A percentile compares a stretch with the other conserved stretches of the same genome.
These are phyloP conservation scores for Euphonia xanthogaster DNA, from an alignment of 2,797 vertebrate species.

Conservation along the genomic window DNA sequence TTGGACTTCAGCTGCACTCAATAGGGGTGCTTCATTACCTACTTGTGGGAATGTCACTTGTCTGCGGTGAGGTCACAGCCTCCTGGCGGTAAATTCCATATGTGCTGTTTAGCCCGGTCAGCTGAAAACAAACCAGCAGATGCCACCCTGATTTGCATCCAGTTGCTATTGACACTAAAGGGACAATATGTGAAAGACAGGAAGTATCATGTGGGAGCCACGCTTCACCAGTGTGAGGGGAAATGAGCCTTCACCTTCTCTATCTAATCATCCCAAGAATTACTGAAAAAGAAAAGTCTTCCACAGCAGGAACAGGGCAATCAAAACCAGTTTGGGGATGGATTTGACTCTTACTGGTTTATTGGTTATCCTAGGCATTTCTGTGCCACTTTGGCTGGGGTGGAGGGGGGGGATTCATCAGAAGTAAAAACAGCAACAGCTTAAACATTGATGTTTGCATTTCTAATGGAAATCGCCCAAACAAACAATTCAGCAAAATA, in stretches of 20 bases:
- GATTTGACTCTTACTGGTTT: not conserved
- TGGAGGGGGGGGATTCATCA: not conserved
- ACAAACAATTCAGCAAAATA: not conserved
- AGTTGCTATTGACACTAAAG: slow-evolving; percentile 22
- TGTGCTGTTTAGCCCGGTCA: slow-evolving; percentile 32
- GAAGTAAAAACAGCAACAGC: not conserved
- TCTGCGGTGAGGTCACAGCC: slow-evolving; percentile 51
- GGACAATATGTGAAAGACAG: slow-evolving; percentile 28
- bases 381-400: not conserved
- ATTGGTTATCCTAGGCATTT: not conserved
- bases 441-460: not conserved
- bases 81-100: slow-evolving; percentile 25
- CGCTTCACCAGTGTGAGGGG: not conserved
- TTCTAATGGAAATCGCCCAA: not conserved
- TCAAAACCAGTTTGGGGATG: not conserved
- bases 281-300: not conserved
- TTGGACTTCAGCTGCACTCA: slow-evolving; percentile 1
- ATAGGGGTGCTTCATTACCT: slow-evolving; percentile 52
- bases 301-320: not conserved
- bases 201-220: slow-evolving; percentile 32
- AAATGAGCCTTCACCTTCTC: not conserved
- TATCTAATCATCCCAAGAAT: slow-evolving; percentile 3
- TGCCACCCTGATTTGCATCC: slow-evolving; percentile 58
- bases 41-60: slow-evolving; percentile 54
- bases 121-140: slow-evolving; percentile 53